Conservation (phyloP, 2,113 vertebrate species). For the Todiramphus chloris region DNA sequence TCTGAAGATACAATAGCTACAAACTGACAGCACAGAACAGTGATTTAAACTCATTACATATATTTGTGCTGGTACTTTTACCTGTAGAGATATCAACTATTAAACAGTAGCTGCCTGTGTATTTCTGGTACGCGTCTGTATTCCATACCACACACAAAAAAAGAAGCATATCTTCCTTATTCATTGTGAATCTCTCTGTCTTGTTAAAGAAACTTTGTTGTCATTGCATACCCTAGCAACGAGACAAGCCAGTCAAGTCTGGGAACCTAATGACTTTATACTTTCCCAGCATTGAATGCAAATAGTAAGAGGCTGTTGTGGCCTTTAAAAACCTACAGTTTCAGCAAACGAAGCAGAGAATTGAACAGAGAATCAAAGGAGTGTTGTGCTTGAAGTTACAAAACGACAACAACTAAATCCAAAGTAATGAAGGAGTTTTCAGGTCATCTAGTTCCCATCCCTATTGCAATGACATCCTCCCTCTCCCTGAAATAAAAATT, state of each 20-base stretch:
- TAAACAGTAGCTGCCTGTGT: background rate
- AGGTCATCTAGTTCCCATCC: background rate
- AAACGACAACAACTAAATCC: background rate
- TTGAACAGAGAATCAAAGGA: background rate
- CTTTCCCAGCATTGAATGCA: background rate
- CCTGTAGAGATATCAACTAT: background rate
- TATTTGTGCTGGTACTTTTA: background rate
- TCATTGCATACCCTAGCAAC: background rate
- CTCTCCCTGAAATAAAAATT: background rate
- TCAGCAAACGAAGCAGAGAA: background rate
- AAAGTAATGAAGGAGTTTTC: background rate
- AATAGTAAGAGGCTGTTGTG: background rate
- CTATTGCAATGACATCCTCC: background rate
- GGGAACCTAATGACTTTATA: background rate
- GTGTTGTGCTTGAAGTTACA: background rate
- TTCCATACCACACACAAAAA: background rate
- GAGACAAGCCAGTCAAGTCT: background rate
- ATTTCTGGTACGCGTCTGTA: background rate
- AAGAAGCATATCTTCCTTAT: background rate
- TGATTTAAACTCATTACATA: background rate
- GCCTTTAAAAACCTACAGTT: background rate
- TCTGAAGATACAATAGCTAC: background rate
- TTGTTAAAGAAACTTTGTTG: background rate
- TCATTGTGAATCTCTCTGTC: background rate
- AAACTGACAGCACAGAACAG: background rate